phyloP scores from a whole-genome alignment of 2,797 vertebrate genomes.

The Jordanella pulchra region DNA sequence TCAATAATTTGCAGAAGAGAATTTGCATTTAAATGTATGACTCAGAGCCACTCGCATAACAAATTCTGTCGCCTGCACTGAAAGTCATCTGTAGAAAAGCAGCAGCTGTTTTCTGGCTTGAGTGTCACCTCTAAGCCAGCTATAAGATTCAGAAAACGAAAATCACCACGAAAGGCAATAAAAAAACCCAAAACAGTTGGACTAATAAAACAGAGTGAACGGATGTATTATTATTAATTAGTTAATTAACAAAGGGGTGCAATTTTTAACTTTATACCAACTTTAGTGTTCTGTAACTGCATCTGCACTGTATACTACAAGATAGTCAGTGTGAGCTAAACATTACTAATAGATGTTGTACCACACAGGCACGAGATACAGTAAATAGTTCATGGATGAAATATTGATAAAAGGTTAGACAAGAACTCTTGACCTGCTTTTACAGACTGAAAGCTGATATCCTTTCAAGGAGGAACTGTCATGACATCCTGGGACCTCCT shows the following conservation, averaged over 20 bases:
- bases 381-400: no score
- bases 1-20: slow-evolving; percentile 52
- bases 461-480: no score
- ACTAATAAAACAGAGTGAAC: slow-evolving; percentile 5
- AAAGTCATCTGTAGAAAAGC: slow-evolving; percentile 29
- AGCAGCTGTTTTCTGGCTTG: slow-evolving; percentile 27
- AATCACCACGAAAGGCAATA: slow-evolving; percentile 21
- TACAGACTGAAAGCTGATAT: no score
- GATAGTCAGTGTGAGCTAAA: no score
- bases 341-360: no score
- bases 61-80: slow-evolving; percentile 36
- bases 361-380: no score
- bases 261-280: neutral
- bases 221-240: slow-evolving; percentile 10
- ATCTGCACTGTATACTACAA: no score
- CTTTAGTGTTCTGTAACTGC: neutral
- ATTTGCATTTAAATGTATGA: slow-evolving; percentile 66
- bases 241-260: slow-evolving; percentile 6
- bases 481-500: no score
- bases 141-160: slow-evolving; percentile 6
- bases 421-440: no score
- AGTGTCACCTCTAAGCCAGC: slow-evolving; percentile 11
- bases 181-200: neutral
- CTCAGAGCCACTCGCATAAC: slow-evolving; percentile 26
- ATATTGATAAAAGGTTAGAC: no score